Evolutionary conservation across 2,888 invertebrate genomes (phyloP), one percentile per base, ranked within the genome.

Genomic region (Drosophila aldrichi): DNA sequence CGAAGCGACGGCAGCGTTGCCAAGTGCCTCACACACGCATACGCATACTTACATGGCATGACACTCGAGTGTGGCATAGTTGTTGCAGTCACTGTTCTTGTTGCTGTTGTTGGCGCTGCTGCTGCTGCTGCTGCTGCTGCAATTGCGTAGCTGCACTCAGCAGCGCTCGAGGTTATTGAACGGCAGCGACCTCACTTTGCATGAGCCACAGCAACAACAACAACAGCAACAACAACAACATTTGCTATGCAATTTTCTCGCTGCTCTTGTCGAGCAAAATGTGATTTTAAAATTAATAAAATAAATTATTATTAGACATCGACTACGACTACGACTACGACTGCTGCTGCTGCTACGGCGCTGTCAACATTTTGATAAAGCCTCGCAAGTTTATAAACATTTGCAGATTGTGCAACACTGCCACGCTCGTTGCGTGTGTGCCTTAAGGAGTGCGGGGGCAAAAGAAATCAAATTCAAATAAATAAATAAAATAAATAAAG

Each of bases 141-240:
- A 88, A 88, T 88, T 84, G 83, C 89, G 89, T 84, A 84, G 86
- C 82, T 60, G 59, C 59, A 79, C 74, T 79, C 73, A 84, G 85
- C 82, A 57, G 59, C 59, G 81, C 74, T 81, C 73, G 88, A 85
- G 90, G 88, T 91, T 91, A 91, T 91, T 91, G 91, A 92, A 91
- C 91, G 91, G 85, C 89, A 90, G 89, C 91, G 91, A 91, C 91
- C 91, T 90, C 91, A 89, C 92, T 90, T 81, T 84, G 86, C 88
- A 84, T 78, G 72, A 72, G 77, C 55, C 73, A 68, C 67, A 70
- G 43, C 69, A 51, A 3, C 59, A 32, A 22, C 59, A 32, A 20
- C 69, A 62, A 29, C 58, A 46, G 25, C 72, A 44, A 10, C 57
- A 34, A 1, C 58, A 29, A 40, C 75, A 55, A 32, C 76, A 82